phyloP scores from a whole-genome alignment of 1,140 invertebrate genomes.

The Drosophila seguyi region DNA sequence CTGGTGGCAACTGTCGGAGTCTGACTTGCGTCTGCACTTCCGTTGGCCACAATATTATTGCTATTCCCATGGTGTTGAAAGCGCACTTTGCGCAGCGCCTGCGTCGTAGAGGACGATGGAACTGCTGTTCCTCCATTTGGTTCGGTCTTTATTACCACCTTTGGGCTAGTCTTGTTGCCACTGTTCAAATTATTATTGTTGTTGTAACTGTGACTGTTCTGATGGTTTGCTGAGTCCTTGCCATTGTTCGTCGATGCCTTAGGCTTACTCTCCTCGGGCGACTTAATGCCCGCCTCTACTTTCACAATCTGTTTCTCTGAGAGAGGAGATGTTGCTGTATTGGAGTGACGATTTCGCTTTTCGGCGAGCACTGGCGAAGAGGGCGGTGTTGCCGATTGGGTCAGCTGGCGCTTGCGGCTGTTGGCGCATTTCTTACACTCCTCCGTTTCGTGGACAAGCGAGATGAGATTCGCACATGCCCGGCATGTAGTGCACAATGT shows the following conservation, averaged over 20 bases:
- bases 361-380: slow-evolving; percentile 74
- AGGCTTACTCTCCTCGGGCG: slow-evolving; percentile 35
- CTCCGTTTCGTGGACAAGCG: slow-evolving; percentile 80
- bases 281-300: slow-evolving; percentile 53
- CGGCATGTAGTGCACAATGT: slow-evolving; percentile 82
- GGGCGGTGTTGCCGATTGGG: slow-evolving; percentile 64
- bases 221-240: slow-evolving; percentile 51
- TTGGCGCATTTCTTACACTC: slow-evolving; percentile 83
- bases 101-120: slow-evolving; percentile 45
- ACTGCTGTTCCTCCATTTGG: slow-evolving; percentile 53
- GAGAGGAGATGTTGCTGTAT: slow-evolving; percentile 48
- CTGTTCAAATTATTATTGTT: slow-evolving; percentile 48
- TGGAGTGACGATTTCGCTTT: slow-evolving; percentile 66
- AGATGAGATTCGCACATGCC: slow-evolving; percentile 84
- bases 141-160: slow-evolving; percentile 61
- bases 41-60: slow-evolving; percentile 33
- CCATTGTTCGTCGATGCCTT: slow-evolving; percentile 46
- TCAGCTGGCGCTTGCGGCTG: slow-evolving; percentile 65
- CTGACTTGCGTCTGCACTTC: slow-evolving; percentile 33
- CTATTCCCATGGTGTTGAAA: slow-evolving; percentile 66
- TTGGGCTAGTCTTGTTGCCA: slow-evolving; percentile 34
- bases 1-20: slow-evolving; percentile 26
- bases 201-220: slow-evolving; percentile 35
- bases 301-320: slow-evolving; percentile 57
- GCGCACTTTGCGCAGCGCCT: slow-evolving; percentile 70